phyloP scores from a whole-genome alignment of 2,797 vertebrate species.

The Adelosebastes latens region DNA sequence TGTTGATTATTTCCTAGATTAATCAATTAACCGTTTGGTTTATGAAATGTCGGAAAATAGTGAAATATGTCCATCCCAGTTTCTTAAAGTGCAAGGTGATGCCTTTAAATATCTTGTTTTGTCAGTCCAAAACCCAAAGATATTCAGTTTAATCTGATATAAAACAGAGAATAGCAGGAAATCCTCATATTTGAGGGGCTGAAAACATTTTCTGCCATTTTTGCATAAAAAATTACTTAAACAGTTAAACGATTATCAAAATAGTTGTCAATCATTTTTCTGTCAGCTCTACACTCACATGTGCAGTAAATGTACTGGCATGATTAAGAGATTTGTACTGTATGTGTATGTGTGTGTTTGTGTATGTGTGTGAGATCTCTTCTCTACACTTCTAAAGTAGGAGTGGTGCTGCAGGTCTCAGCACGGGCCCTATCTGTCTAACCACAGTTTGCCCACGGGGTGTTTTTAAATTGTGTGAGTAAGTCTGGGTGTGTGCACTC shows the following conservation, averaged over 20 bases:
- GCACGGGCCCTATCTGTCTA: constrained; percentile 46
- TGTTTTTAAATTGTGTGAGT: constrained; percentile 51
- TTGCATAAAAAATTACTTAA: too few species aligned
- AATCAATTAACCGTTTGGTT: background rate
- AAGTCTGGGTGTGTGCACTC: constrained; percentile 39
- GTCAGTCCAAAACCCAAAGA: too few species aligned
- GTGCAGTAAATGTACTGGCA: fast-evolving
- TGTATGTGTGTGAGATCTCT: background rate
- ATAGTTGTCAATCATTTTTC: too few species aligned
- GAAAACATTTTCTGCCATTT: too few species aligned
- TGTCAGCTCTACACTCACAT: too few species aligned
- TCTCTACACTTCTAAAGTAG: constrained; percentile 11
- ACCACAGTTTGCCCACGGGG: constrained; percentile 47
- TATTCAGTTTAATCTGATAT: too few species aligned
- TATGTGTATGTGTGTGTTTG: background rate
- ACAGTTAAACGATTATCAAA: too few species aligned
- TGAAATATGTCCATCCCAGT: background rate
- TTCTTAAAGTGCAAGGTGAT: too few species aligned
- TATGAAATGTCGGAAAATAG: background rate
- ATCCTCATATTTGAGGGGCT: too few species aligned
- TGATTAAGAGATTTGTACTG: background rate
- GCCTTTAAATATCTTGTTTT: too few species aligned
- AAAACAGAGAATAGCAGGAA: too few species aligned
- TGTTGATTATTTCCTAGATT: background rate
- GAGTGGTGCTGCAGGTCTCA: constrained; percentile 58